Evolutionary conservation across 30 jellyfish, hydroid and myxozoan genomes (phyloP).

Genomic region (Turritopsis dohrnii): DNA sequence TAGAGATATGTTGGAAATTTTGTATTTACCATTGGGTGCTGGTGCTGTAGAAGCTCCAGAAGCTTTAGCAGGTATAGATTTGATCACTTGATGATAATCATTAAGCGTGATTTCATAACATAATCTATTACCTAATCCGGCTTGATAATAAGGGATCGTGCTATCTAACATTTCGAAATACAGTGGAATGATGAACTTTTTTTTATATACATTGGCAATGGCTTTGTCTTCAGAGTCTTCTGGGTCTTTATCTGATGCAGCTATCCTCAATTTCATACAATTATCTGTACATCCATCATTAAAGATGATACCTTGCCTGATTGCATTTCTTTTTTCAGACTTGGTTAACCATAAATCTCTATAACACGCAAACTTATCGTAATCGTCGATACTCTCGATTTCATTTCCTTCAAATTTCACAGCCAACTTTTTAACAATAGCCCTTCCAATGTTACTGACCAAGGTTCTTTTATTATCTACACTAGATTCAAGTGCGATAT

Average conservation of each 20-base stretch:
- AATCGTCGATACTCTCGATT: background rate
- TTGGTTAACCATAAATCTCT: background rate
- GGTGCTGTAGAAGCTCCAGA: background rate
- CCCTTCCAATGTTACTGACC: background rate
- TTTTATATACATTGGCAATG: background rate
- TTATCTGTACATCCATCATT: background rate
- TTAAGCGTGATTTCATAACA: background rate
- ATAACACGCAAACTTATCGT: background rate
- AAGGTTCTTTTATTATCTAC: background rate
- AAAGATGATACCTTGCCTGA: background rate
- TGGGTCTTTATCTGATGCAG: background rate
- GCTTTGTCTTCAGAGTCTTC: background rate
- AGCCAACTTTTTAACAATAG: background rate
- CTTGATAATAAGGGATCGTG: too few species aligned
- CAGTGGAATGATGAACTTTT: background rate
- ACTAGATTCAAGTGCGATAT: background rate
- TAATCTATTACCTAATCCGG: too few species aligned
- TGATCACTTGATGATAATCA: background rate
- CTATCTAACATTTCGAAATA: background rate
- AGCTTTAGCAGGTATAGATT: background rate
- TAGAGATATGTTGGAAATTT: background rate
- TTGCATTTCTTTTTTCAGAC: background rate
- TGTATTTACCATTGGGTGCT: background rate
- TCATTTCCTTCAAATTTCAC: constrained; percentile 5
- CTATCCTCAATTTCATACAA: constrained; percentile 1